Base-by-base conservation (phyloP, 2,113 vertebrate species). In the Petromus typicus region DNA sequence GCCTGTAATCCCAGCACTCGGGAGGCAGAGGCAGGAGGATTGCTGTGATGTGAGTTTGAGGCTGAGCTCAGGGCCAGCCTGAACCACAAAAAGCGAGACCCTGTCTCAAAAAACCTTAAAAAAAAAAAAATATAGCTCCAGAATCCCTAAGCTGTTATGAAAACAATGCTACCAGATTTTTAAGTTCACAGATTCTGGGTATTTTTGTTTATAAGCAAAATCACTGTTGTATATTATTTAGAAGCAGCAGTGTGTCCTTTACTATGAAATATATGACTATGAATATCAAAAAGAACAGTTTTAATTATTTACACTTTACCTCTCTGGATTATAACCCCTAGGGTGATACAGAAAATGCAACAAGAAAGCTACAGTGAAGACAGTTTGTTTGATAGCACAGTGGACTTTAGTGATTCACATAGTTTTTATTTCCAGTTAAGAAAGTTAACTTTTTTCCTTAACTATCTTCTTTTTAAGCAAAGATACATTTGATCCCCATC, bases 181-280 rank as follows among this genome's bases (percentile, higher is more conserved):
- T 17, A 59, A 93, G 0, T 81, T 85, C 71, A 3, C 10, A 89
- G 75, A 75, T 88, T 43, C 40, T 91, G 9, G 8, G 45, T 82
- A 37, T 3, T 87, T 95, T 94, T 76, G 32, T 87, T 95, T n/a
- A 57, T 40, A 83, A 43, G 13, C 69, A 75, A n/a, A 71, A 81
- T 51, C 27, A 51, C 1, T 93, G 1, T 79, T 32, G 73, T 63
- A 9, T 61, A 76, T 69, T 89, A 76, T 61, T 83, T 48, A 87
- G 63, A 95, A 14, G 1, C 11, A 88, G 61, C 7, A 7, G 3
- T 4, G 23, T 84, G 4, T 23, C 3, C 27, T 78, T 88, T 37
- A 87, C 37, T 89, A 6, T 54, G 25, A 27, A 61, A 45, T 73
- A 69, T 63, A 67, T 22, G 78, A 73, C 82, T 45, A 71, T 37